Evolutionary conservation across 2,797 vertebrate species (phyloP), one percentile per base, ranked within the genome.

Genomic region (Diplodus sargus): DNA sequence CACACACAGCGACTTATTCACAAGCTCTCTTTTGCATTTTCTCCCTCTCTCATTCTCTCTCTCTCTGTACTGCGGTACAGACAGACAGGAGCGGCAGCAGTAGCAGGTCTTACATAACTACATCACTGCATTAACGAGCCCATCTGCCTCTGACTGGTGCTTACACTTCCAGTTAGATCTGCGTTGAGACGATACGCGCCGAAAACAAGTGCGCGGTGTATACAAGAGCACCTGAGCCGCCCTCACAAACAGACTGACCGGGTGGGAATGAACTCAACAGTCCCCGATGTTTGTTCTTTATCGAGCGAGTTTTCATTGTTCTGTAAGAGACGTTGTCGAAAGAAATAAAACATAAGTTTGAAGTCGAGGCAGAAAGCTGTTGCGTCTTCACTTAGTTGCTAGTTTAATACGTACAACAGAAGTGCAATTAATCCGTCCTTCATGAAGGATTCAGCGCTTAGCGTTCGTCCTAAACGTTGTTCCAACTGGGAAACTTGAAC

Each of bases 51-150:
- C 80, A 4, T 28, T 28, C 66, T 53, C 66, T 43, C 60, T 62
- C 76, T 74, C 83, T 69, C 59, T 74, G 68, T 87, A 28, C 90
- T 85, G 90, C 91, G 66, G 89, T 62, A 78, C 45, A 91, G 82
- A 85, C 84, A 80, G 86, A 85, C 84, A 89, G 82, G 76, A 90
- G 83, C 23, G 82, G 79, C 82, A 85, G 87, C 87, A 65, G 69
- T 88, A 84, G 90, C 90, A 79, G 82, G 71, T 91, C 91, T 94
- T 94, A 90, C 87, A 89, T 93, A 94, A 94, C 89, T 60, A 83
- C 88, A 92, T 91, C 90, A 79, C 91, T 90, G 92, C 90, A 93
- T 93, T 92, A 92, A 92, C 86, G 48, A 91, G 89, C 83, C 92
- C 92, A 91, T 93, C 93, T 93, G 92, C 90, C 86, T 88, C 85